These are phyloP conservation scores for Aphelinus certus DNA, from an alignment of 1,140 invertebrate species.

Conservation along the genomic window DNA sequence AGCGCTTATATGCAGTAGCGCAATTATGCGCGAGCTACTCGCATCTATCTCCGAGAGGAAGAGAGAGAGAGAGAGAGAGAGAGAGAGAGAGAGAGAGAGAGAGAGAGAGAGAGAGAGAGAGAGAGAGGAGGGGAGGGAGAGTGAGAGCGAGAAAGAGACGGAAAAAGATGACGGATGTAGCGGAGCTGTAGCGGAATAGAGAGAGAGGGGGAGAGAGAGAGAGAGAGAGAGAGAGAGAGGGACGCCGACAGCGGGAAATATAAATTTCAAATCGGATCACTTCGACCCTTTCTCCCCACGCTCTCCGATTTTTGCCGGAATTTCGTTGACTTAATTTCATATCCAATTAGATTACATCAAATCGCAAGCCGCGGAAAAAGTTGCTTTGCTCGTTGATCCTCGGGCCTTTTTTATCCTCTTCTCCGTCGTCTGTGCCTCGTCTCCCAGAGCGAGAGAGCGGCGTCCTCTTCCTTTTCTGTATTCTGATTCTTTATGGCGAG, in stretches of 20 bases:
- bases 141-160: conserved; percentile 25
- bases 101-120: background rate
- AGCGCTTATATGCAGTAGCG: conserved; percentile 45
- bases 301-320: conserved; percentile 48
- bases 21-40: conserved; percentile 45
- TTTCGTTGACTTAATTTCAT: conserved; percentile 64
- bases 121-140: no score
- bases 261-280: conserved; percentile 61
- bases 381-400: background rate
- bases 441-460: background rate
- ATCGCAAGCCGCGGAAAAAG: conserved; percentile 39
- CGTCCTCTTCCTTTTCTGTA: conserved; percentile 18
- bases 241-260: conserved; percentile 53
- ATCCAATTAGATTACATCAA: conserved; percentile 62
- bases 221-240: background rate
- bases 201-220: background rate
- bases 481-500: conserved; percentile 31
- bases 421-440: background rate
- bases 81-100: background rate
- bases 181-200: background rate
- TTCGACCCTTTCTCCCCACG: background rate
- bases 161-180: conserved; percentile 62
- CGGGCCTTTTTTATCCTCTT: background rate
- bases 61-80: background rate
- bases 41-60: background rate